Evolutionary conservation across 1,140 invertebrate genomes (phyloP).

Genomic region (Philotrypesis tridentata): DNA sequence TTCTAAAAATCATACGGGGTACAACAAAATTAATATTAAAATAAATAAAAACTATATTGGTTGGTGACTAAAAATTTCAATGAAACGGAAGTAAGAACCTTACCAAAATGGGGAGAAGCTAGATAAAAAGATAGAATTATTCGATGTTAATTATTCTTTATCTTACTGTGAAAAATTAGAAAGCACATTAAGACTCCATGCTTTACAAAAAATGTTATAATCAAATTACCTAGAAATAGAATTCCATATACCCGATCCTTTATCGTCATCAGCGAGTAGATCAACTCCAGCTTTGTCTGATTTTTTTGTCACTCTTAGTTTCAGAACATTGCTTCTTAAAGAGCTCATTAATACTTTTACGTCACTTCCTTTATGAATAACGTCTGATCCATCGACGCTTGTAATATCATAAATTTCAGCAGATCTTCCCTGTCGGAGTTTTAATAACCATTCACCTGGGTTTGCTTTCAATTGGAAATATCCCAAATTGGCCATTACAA

Average conservation of each 20-base stretch:
- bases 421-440: constrained; percentile 91
- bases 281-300: constrained; percentile 89
- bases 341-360: constrained; percentile 92
- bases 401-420: constrained; percentile 94
- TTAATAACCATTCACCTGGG: constrained; percentile 95
- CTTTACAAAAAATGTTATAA: constrained; percentile 11
- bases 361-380: constrained; percentile 77
- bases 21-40: constrained; percentile 9
- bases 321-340: constrained; percentile 92
- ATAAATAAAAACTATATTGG: constrained; percentile 55
- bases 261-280: constrained; percentile 86
- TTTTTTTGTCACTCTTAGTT: constrained; percentile 92
- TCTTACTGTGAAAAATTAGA: neutral
- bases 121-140: constrained; percentile 64
- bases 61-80: constrained; percentile 40
- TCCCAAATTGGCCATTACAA: constrained; percentile 99
- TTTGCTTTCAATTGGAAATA: constrained; percentile 99
- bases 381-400: constrained; percentile 74
- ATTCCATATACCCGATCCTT: constrained; percentile 89
- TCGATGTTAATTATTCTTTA: constrained; percentile 55
- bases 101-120: constrained; percentile 72
- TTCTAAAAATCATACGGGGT: neutral
- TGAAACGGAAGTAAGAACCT: constrained; percentile 56
- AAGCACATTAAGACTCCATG: constrained; percentile 7
- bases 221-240: constrained; percentile 89